A percentile compares a stretch with the other conserved stretches of the same genome.
These are phyloP conservation scores for Reticulitermes speratus DNA, from an alignment of 1,140 invertebrate genomes.

Conservation along the genomic window DNA sequence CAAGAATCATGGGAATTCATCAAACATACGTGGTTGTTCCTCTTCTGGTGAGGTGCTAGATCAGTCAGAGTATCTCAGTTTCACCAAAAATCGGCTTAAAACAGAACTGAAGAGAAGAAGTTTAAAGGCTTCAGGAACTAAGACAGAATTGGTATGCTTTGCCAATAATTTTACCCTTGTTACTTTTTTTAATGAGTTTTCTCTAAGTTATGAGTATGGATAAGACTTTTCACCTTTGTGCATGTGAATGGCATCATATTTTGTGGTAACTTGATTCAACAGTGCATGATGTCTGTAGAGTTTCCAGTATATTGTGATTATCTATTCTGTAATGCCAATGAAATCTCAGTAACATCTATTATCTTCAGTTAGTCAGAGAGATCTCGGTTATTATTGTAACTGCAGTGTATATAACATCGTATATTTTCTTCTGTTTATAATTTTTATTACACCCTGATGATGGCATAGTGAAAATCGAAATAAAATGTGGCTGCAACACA, in stretches of 20 bases:
- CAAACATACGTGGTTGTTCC: background rate
- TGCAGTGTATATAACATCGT: too few relatives aligned
- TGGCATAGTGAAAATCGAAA: too few relatives aligned
- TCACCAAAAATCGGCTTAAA: slow-evolving; percentile 62
- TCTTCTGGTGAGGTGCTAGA: slow-evolving; percentile 21
- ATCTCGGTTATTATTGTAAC: too few relatives aligned
- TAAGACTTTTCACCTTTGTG: background rate
- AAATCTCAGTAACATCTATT: too few relatives aligned
- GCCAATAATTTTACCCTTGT: background rate
- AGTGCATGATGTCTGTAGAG: too few relatives aligned
- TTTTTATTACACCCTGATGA: too few relatives aligned
- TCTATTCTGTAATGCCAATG: too few relatives aligned
- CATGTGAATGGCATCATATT: background rate
- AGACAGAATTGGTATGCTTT: slow-evolving; percentile 59
- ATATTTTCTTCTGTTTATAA: too few relatives aligned
- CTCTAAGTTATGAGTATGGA: background rate
- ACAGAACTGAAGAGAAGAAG: slow-evolving; percentile 59
- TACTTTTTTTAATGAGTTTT: background rate
- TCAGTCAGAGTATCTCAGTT: slow-evolving; percentile 13
- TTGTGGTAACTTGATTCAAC: background rate
- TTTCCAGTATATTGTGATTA: too few relatives aligned
- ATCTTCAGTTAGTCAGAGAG: too few relatives aligned
- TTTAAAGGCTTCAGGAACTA: slow-evolving; percentile 59
- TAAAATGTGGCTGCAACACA: too few relatives aligned
- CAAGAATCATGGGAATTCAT: background rate